Conservation (phyloP, 2,797 vertebrate genomes). For the Neoniphon sammara region DNA sequence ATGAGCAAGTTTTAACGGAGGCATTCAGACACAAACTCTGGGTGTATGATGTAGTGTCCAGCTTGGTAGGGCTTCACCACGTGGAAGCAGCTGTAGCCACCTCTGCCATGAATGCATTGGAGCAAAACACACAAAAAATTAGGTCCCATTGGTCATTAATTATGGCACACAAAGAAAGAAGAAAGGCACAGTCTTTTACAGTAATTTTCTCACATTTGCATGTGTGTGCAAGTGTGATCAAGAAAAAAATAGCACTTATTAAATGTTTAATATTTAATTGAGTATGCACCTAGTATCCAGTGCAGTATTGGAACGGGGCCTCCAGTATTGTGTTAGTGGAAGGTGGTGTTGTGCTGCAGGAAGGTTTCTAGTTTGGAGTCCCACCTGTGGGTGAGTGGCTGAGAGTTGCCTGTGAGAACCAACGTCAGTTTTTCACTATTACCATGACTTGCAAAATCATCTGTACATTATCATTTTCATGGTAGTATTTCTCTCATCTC, state of each 20-base stretch:
- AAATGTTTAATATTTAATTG: background rate
- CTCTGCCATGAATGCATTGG: constrained; percentile 66
- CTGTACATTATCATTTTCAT: background rate
- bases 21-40: constrained; percentile 82
- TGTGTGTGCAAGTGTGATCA: background rate
- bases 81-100: constrained; percentile 84
- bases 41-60: constrained; percentile 83
- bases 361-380: constrained; percentile 52
- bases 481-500: background rate
- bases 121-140: constrained; percentile 21
- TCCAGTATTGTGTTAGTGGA: constrained; percentile 43
- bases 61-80: constrained; percentile 82
- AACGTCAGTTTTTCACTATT: background rate
- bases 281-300: constrained; percentile 64
- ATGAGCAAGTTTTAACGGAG: constrained; percentile 47
- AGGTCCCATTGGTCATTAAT: constrained; percentile 11
- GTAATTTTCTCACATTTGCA: background rate
- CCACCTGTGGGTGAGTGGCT: constrained; percentile 38
- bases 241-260: background rate
- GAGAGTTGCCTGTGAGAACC: constrained; percentile 55
- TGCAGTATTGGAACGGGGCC: constrained; percentile 50
- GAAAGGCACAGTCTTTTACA: background rate
- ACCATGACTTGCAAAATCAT: background rate
- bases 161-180: background rate
- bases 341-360: constrained; percentile 36